Evolutionary conservation across 2,797 vertebrate species (phyloP), one percentile per base, ranked within the genome.

Genomic region (Monodelphis domestica): DNA sequence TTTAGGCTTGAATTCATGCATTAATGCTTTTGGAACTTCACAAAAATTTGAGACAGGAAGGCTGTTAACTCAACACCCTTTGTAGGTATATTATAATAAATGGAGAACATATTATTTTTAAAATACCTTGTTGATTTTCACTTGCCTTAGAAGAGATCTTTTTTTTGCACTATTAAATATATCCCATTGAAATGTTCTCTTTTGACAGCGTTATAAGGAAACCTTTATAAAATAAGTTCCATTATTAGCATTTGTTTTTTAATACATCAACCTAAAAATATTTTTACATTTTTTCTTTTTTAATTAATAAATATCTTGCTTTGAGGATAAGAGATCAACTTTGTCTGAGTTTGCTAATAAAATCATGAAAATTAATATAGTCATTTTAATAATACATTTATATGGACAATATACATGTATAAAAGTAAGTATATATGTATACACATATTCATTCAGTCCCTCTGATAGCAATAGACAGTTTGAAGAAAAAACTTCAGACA

Each of bases 381-480:
- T 93, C 57, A 91, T 87, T 50, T 52, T 57, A 92, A 51, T 63
- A 89, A 55, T 91, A 33, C 38, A 88, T 92, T 54, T 54, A 11
- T 53, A 30, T 88, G 87, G 29, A 88, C 51, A 52, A 17, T 88
- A 52, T 33, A 15, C 9, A 87, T 30, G 45, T 94, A 17, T 30
- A 91, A 91, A 91, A 51, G 53, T 17, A 92, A 53, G 45, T 92
- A 26, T 33, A 91, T 63, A 92, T 92, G 54, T 93, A 93, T 9
- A 45, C 10, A 84, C 5, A 84, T 53, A 88, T 91, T 88, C 21
- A 88, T 87, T 93, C 97, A 97, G 95, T 96, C 94, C 94, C 96
- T 95, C 94, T 95, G 96, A 97, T 97, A 97, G 95, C 96, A 97
- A 96, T 90, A 97, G 96, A 97, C 55, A 94, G 88, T 95, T 90